Conservation (phyloP, 2,888 invertebrate species). For the Pammene aurita region DNA sequence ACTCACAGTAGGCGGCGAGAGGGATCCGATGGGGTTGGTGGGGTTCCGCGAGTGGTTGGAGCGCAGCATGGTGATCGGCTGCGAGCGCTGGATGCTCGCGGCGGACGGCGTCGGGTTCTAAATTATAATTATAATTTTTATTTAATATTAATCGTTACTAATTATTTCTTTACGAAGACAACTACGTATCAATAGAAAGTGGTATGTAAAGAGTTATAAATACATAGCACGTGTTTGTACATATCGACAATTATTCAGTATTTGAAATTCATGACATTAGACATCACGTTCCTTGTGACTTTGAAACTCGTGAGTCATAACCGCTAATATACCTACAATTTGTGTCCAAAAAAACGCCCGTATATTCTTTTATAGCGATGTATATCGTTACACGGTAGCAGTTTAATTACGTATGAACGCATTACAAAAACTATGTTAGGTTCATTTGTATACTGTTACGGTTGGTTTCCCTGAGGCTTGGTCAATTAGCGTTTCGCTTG, state of each 20-base stretch:
- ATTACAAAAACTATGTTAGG: slow-evolving; percentile 20
- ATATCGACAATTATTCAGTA: no score
- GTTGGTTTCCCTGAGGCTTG: slow-evolving; percentile 6
- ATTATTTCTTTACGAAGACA: no score
- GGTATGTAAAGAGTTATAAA: neutral
- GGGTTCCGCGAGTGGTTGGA: slow-evolving; percentile 88
- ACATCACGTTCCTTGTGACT: slow-evolving; percentile 14
- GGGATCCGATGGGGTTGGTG: slow-evolving; percentile 93
- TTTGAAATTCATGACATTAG: slow-evolving; percentile 1
- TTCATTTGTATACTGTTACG: slow-evolving; percentile 20
- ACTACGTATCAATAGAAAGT: no score
- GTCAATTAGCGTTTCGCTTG: slow-evolving; percentile 15
- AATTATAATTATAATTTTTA: slow-evolving; percentile 39
- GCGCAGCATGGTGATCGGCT: slow-evolving; percentile 92
- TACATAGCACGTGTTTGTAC: neutral
- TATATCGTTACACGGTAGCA: slow-evolving; percentile 12
- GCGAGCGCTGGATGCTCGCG: slow-evolving; percentile 88
- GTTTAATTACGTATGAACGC: slow-evolving; percentile 17
- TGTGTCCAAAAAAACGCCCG: neutral
- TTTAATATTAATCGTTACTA: neutral
- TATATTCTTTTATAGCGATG: slow-evolving; percentile 1
- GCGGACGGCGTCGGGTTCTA: slow-evolving; percentile 65
- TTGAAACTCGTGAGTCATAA: slow-evolving; percentile 22
- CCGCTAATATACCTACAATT: neutral
- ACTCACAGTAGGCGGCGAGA: slow-evolving; percentile 94